Percentiles rank a stretch among this genome's conserved stretches.
Evolutionary conservation across 2,888 invertebrate species (phyloP).

Genomic region (Apodemia duryi): DNA sequence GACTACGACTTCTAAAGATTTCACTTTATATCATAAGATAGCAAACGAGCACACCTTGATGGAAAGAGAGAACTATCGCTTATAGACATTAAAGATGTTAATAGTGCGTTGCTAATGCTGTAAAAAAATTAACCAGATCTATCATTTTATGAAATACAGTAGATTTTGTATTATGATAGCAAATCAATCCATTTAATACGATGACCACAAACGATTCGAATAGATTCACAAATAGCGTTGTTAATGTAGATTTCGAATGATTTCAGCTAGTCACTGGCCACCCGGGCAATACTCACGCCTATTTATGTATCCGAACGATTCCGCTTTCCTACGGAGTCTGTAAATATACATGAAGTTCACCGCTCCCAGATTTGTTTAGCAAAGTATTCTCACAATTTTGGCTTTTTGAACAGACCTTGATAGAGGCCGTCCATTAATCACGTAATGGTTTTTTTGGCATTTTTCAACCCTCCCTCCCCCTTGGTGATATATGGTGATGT

Average conservation of each 20-base stretch:
- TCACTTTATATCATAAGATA: too few species aligned
- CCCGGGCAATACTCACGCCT: constrained; percentile 16
- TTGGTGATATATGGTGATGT: too few species aligned
- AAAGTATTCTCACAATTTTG: neutral
- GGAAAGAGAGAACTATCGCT: too few species aligned
- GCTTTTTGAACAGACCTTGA: neutral
- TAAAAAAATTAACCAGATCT: too few species aligned
- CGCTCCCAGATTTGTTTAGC: constrained; percentile 4
- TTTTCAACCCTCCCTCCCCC: too few species aligned
- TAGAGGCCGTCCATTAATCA: too few species aligned
- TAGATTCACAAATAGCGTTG: neutral
- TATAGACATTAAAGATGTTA: too few species aligned
- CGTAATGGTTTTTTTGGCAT: too few species aligned
- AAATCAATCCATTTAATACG: neutral
- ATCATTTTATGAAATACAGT: too few species aligned
- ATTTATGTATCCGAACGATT: constrained; percentile 19
- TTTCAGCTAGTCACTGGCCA: neutral
- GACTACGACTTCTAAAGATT: too few species aligned
- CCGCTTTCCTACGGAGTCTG: constrained; percentile 13
- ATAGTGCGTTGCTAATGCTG: too few species aligned
- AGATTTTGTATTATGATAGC: neutral
- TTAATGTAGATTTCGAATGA: neutral
- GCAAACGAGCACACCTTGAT: too few species aligned
- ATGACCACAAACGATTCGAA: constrained; percentile 3
- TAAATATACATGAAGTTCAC: constrained; percentile 10